phyloP scores from a whole-genome alignment of 2,888 invertebrate genomes.

The Poecilus cupreus region DNA sequence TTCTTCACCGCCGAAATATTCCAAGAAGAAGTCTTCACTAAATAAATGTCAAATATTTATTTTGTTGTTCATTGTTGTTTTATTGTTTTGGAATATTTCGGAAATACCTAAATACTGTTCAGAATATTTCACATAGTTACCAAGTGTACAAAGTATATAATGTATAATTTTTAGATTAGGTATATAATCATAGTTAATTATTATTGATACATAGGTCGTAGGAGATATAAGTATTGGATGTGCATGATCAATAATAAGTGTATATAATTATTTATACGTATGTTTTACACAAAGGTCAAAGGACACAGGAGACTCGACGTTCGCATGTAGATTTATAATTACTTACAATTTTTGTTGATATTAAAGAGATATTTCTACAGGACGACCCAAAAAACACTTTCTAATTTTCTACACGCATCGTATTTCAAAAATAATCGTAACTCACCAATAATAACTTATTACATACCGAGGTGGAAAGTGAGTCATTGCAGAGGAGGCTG shows the following conservation, averaged over 20 bases:
- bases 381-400: too few species aligned
- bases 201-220: conserved; percentile 40
- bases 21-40: background rate
- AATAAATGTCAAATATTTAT: background rate
- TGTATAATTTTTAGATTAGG: conserved; percentile 31
- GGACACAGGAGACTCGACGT: background rate
- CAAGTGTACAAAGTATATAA: conserved; percentile 54
- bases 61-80: background rate
- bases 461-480: too few species aligned
- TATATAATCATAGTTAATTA: conserved; percentile 15
- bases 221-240: conserved; percentile 20
- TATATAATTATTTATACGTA: conserved; percentile 40
- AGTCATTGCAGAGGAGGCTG: too few species aligned
- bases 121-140: background rate
- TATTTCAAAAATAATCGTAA: too few species aligned
- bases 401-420: too few species aligned
- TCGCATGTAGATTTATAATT: too few species aligned
- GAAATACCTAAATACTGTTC: conserved; percentile 7
- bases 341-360: too few species aligned
- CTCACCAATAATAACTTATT: too few species aligned
- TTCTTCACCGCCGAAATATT: background rate
- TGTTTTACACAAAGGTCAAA: conserved; percentile 23
- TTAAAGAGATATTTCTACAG: too few species aligned
- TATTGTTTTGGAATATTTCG: background rate
- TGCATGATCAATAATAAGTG: conserved; percentile 51